Evolutionary conservation across 1,140 invertebrate genomes (phyloP), one percentile per base, ranked within the genome.

Genomic region (Triops cancriformis): DNA sequence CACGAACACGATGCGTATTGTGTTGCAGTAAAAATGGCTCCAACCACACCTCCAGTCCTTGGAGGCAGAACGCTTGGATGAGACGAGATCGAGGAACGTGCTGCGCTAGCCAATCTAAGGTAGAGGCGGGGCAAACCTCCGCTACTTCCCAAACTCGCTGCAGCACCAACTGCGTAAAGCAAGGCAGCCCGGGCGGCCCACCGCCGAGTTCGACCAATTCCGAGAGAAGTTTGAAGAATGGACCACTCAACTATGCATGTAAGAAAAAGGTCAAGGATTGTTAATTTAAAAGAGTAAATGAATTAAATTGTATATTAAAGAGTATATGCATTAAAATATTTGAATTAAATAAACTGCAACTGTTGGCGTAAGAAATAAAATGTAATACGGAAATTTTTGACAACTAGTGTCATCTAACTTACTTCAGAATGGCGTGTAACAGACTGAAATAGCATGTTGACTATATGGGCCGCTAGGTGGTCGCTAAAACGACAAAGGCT

Each of bases 401-500:
- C n/a, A n/a, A n/a, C n/a, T n/a, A n/a, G n/a, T n/a, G n/a, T n/a
- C n/a, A n/a, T n/a, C n/a, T n/a, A n/a, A n/a, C 83, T 86, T 84
- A 93, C 92, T 83, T 97, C 94, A 12, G 92, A 91, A 85, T 95
- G 92, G 81, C 95, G 94, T 23, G 91, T 93, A 76, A 96, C 95
- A 7, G 93, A 92, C 82, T 92, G 90, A 82, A 96, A 95, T 72
- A 96, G 90, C 92, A 95, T 95, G 18, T 89, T 89, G 43, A 96
- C 90, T 72, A 96, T 93, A 82, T 92, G 91, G 80, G 91, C 89
- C 31, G 94, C 94, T 26, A 96, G 85, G 79, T 91, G 87, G 80
- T 96, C 94, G 85, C 96, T 95, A 88, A 93, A 96, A 28, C 94
- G 89, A 81, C 93, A 95, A 26, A 98, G 87, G 27, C 94, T 94